A percentile compares a stretch with the other conserved stretches of the same genome.
phyloP scores from a whole-genome alignment of 2,113 vertebrate species.

The Formicarius rufipectus region DNA sequence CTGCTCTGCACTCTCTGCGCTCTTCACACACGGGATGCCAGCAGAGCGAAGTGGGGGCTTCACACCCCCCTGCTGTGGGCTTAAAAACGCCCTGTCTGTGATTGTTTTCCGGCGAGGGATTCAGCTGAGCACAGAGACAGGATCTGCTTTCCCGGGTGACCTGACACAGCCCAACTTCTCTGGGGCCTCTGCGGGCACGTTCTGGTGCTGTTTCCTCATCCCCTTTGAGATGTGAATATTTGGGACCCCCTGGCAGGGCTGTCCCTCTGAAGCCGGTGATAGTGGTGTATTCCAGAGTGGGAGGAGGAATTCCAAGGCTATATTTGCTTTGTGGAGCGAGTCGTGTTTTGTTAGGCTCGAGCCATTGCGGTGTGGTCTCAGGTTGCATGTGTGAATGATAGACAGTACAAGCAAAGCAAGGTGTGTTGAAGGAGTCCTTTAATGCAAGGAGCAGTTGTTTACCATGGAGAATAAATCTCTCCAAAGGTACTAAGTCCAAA shows the following conservation, averaged over 20 bases:
- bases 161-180: background rate
- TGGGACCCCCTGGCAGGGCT: rapidly evolving
- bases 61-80: rapidly evolving
- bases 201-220: background rate
- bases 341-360: background rate
- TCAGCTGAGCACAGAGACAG: background rate
- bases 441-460: background rate
- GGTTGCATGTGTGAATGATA: rapidly evolving
- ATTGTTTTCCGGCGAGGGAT: background rate
- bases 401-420: background rate
- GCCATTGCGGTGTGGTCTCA: background rate
- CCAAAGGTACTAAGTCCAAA: background rate
- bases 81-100: background rate
- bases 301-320: background rate
- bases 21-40: background rate
- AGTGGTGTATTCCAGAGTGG: rapidly evolving
- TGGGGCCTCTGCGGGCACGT: rapidly evolving
- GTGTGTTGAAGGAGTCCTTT: background rate
- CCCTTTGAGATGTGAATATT: background rate
- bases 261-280: background rate
- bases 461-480: background rate
- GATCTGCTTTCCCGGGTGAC: background rate
- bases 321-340: background rate
- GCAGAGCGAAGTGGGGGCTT: rapidly evolving
- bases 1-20: background rate